Evolutionary conservation across 2,888 invertebrate genomes (phyloP), one percentile per base, ranked within the genome.

Genomic region (Meta bourneti): DNA sequence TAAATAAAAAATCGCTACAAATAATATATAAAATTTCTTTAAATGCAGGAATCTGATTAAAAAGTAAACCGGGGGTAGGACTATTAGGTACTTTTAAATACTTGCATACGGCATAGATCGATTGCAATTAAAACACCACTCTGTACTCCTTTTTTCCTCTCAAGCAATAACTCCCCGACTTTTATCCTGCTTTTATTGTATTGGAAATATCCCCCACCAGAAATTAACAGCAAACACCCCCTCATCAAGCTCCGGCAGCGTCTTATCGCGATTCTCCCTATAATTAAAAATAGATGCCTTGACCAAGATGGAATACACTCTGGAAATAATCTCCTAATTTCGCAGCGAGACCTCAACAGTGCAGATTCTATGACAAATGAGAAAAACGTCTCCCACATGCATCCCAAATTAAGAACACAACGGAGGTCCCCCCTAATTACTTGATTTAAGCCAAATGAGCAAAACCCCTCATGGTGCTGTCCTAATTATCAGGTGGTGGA

Each of bases 371-470:
- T 91, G 87, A 91, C 91, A 87, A 87, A 91, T 83, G 91, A 82
- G 86, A 75, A 86, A 91, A 91, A 86, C 90, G 90, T 91, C 90
- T 70, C 70, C 71, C 49, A 70, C 90, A 86, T 82, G 77, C 86
- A 72, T 78, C 72, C 71, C 70, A 88, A 87, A 91, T 91, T 91
- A 91, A 91, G 91, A 87, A 91, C 91, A 87, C 83, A 74, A 69
- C 85, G 71, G 52, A 82, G 82, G 81, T 78, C 82, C 71, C 71
- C 87, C 85, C 87, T 87, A 87, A 91, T 87, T 91, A 87, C 87
- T 87, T 87, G 82, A 91, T 91, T 91, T 83, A 79, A 91, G 87
- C 91, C 87, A 91, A 91, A 91, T 91, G 91, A 91, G 91, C 91
- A 91, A 91, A 91, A 91, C 83, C 87, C 78, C 83, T 77, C 72